Base-by-base conservation (phyloP, 2,797 vertebrate genomes). In the Sebastolobus altivelis region DNA sequence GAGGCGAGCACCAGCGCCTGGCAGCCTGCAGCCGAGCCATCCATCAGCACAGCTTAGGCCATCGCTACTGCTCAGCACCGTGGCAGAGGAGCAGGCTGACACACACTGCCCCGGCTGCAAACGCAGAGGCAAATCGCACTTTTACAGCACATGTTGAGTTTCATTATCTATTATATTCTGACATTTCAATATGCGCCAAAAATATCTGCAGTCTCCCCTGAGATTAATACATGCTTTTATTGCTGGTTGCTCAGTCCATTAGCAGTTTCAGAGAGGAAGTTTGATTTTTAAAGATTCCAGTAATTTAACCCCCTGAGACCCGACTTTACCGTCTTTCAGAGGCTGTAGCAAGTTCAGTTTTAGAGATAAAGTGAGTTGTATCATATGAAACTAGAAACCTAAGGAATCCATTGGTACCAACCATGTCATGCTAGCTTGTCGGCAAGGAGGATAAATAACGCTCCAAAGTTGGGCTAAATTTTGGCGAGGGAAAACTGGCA, bases 21-120 rank as follows among this genome's bases (percentile, higher is more conserved):
- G 80, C 89, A 72, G 90, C 86, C 88, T 66, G 85, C 84, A 91
- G 89, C 89, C 89, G 49, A 75, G 81, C 81, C 88, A 93, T 94
- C 88, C 77, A 92, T 93, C 91, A 92, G 85, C 84, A 75, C 87
- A 82, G 91, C 88, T 92, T 88, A 94, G 87, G 85, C 89, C 85
- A 59, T 87, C 78, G 75, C 87, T 75, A 89, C 85, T 86, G 90
- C 84, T 94, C 93, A 92, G 84, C 80, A 86, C 61, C 78, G 55
- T 83, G 83, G 80, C 83, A 65, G 60, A 77, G 78, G 63, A 46
- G 4, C 72, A 6, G 67, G 61, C 80, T 59, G 77, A 72, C 68
- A 69, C 60, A 62, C 85, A 63, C 66, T 29, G 43, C 62, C 79
- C 72, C 27, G 72, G 65, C 83, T 67, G 74, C 33, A 81, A 83